Conservation (phyloP, 1,140 invertebrate genomes). For the Belonocnema kinseyi region DNA sequence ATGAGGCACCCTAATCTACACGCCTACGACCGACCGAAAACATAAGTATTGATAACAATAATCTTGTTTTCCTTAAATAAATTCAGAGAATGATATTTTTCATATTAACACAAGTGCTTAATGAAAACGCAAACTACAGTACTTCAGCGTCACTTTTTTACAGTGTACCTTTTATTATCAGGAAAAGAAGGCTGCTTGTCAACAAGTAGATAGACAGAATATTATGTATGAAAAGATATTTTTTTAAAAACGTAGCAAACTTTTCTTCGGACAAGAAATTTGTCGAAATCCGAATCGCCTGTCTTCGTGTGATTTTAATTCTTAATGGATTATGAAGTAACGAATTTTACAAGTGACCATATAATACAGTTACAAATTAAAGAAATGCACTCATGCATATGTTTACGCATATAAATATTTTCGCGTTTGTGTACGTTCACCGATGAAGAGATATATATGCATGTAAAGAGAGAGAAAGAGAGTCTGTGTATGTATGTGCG, state of each 20-base stretch:
- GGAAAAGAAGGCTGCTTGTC: background rate
- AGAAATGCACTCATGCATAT: slow-evolving; percentile 44
- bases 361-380: slow-evolving; percentile 51
- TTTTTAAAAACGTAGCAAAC: background rate
- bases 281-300: slow-evolving; percentile 30
- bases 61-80: background rate
- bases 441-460: slow-evolving; percentile 42
- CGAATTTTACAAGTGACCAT: slow-evolving; percentile 63
- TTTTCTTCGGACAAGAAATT: slow-evolving; percentile 41
- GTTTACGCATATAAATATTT: slow-evolving; percentile 51
- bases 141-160: slow-evolving; percentile 14
- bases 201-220: background rate
- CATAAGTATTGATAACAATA: background rate
- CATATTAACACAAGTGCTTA: slow-evolving; percentile 8
- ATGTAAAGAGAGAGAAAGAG: slow-evolving; percentile 43
- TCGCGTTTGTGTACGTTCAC: slow-evolving; percentile 42
- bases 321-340: slow-evolving; percentile 38
- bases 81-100: slow-evolving; percentile 16
- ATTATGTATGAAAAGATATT: background rate
- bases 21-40: background rate
- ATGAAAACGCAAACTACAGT: background rate
- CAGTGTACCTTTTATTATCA: slow-evolving; percentile 8
- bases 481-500: slow-evolving; percentile 41
- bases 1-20: background rate
- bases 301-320: slow-evolving; percentile 31